phyloP scores from a whole-genome alignment of 2,888 invertebrate species.

The Palloptera scutellata region DNA sequence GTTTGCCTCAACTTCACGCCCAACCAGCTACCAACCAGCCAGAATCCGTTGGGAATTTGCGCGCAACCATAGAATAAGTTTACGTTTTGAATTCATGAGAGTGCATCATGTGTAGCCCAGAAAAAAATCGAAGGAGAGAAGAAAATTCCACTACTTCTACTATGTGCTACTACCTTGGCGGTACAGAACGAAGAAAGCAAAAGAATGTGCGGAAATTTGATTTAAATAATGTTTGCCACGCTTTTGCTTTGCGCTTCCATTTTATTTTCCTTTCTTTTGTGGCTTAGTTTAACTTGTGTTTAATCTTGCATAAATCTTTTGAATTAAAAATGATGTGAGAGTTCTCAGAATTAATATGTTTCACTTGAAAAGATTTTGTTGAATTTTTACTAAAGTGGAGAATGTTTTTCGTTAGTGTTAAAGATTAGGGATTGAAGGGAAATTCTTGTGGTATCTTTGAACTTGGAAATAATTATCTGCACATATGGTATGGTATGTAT shows the following conservation, averaged over 20 bases:
- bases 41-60: slow-evolving; percentile 32
- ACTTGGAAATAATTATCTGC: too few relatives aligned
- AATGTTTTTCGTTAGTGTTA: too few relatives aligned
- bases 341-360: slow-evolving; percentile 31
- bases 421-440: too few relatives aligned
- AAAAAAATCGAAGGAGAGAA: too few relatives aligned
- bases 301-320: slow-evolving; percentile 36
- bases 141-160: too few relatives aligned
- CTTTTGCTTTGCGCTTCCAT: slow-evolving; percentile 26
- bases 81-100: slow-evolving; percentile 25
- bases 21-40: neutral
- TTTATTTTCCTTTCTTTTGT: slow-evolving; percentile 20
- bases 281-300: slow-evolving; percentile 31
- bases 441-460: too few relatives aligned
- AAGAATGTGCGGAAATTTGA: slow-evolving; percentile 59
- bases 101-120: neutral
- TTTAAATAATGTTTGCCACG: slow-evolving; percentile 51
- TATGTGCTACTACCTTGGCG: slow-evolving; percentile 1
- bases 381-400: too few relatives aligned
- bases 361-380: slow-evolving; percentile 12
- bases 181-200: slow-evolving; percentile 22
- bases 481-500: too few relatives aligned
- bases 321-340: slow-evolving; percentile 26
- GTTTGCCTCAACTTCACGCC: neutral
- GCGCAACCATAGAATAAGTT: slow-evolving; percentile 21